phyloP scores from a whole-genome alignment of 2,888 invertebrate genomes.

The Watsonalla binaria region DNA sequence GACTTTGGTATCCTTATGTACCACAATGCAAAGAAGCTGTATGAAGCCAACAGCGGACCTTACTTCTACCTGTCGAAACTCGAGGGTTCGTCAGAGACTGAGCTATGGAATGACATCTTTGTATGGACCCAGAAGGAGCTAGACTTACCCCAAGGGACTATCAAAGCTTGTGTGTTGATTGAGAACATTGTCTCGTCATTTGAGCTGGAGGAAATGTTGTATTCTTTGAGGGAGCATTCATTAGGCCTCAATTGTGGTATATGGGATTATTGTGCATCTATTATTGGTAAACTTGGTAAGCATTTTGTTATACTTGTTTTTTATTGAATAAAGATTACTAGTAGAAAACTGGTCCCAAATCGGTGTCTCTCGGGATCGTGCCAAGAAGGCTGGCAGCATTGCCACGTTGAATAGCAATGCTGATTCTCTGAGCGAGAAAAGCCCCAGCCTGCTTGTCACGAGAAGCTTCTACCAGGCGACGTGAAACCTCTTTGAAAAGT shows the following conservation, averaged over 20 bases:
- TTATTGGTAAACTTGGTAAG: conserved; percentile 81
- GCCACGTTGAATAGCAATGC: no score
- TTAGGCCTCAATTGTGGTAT: conserved; percentile 86
- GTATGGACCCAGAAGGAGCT: conserved; percentile 79
- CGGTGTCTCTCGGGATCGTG: no score
- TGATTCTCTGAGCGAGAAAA: no score
- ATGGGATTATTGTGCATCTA: conserved; percentile 85
- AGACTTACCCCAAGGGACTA: conserved; percentile 78
- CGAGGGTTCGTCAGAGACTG: conserved; percentile 81
- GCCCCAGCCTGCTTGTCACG: no score
- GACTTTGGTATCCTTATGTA: conserved; percentile 84
- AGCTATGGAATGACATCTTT: conserved; percentile 84
- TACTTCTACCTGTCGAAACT: conserved; percentile 86
- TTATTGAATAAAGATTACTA: no score
- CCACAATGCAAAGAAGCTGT: conserved; percentile 78
- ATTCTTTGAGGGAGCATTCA: conserved; percentile 81
- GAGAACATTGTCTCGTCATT: conserved; percentile 84
- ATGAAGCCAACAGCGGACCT: conserved; percentile 79
- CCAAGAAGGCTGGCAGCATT: no score
- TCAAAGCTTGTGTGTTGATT: conserved; percentile 85
- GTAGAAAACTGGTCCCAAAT: no score
- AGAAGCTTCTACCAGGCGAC: no score
- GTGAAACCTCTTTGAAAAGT: no score
- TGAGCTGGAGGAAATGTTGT: conserved; percentile 84
- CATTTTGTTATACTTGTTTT: no score